phyloP scores from a whole-genome alignment of 2,113 vertebrate genomes.

The Amphiprion percula region DNA sequence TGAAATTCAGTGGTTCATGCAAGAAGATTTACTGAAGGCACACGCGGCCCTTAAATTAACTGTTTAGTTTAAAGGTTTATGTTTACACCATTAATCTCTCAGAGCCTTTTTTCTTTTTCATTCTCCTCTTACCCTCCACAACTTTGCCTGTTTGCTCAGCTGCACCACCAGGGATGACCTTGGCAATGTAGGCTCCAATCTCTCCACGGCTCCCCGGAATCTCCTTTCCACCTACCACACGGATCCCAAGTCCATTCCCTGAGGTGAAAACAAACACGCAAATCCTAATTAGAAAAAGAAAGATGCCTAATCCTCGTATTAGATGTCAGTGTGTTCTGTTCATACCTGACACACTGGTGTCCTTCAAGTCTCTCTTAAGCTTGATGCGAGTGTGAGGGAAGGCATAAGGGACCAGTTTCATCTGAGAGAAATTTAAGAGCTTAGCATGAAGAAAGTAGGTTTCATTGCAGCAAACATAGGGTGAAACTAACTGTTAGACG shows the following conservation, averaged over 20 bases:
- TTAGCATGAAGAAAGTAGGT: background rate
- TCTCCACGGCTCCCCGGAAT: conserved; percentile 92
- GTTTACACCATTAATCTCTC: conserved; percentile 8
- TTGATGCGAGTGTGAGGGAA: conserved; percentile 93
- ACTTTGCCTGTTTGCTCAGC: conserved; percentile 94
- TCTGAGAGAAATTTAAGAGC: conserved; percentile 77
- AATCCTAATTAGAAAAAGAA: conserved; percentile 5
- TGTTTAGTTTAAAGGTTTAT: conserved; percentile 16
- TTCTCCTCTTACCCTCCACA: conserved; percentile 89
- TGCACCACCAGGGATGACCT: conserved; percentile 91
- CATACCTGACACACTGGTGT: conserved; percentile 95
- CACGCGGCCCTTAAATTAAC: conserved; percentile 12
- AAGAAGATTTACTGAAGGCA: conserved; percentile 11
- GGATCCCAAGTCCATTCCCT: conserved; percentile 96
- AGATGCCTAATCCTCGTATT: background rate
- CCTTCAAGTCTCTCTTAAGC: conserved; percentile 92
- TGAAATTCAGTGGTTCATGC: conserved; percentile 39
- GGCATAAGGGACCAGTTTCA: conserved; percentile 91
- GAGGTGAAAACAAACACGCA: conserved; percentile 25
- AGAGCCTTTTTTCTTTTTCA: background rate
- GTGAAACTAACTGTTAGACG: conserved; percentile 21
- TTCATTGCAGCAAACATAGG: background rate
- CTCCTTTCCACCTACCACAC: conserved; percentile 96
- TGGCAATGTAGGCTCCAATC: conserved; percentile 96
- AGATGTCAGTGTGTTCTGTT: conserved; percentile 1